These are phyloP conservation scores for Pterostichus madidus DNA, from an alignment of 2,888 invertebrate species.

Conservation along the genomic window DNA sequence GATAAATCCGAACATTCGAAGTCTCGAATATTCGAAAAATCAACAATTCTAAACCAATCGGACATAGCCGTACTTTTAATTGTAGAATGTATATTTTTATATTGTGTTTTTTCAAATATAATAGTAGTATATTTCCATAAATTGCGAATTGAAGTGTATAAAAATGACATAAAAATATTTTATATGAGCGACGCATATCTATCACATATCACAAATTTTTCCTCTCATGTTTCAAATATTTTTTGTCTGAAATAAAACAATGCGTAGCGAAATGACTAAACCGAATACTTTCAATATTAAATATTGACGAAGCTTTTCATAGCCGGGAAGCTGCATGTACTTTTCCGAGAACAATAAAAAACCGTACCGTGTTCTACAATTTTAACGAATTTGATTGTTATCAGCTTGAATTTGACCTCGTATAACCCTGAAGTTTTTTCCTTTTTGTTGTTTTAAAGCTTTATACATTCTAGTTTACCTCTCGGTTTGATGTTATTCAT, in stretches of 20 bases:
- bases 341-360: background rate
- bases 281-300: background rate
- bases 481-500: too few species aligned
- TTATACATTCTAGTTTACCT: background rate
- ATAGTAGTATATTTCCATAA: too few species aligned
- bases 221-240: background rate
- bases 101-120: too few species aligned
- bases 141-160: too few species aligned
- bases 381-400: constrained; percentile 29
- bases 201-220: too few species aligned
- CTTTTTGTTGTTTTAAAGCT: constrained; percentile 5
- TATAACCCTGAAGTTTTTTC: background rate
- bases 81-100: too few species aligned
- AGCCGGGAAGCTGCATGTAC: background rate
- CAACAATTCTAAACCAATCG: too few species aligned
- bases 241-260: constrained; percentile 2
- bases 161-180: too few species aligned
- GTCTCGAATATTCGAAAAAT: too few species aligned
- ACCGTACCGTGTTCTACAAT: background rate
- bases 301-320: constrained; percentile 7
- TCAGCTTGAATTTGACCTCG: background rate
- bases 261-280: background rate
- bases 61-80: too few species aligned
- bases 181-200: too few species aligned
- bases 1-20: too few species aligned